phyloP scores from a whole-genome alignment of 2,797 vertebrate species.

The Remorina albescens region DNA sequence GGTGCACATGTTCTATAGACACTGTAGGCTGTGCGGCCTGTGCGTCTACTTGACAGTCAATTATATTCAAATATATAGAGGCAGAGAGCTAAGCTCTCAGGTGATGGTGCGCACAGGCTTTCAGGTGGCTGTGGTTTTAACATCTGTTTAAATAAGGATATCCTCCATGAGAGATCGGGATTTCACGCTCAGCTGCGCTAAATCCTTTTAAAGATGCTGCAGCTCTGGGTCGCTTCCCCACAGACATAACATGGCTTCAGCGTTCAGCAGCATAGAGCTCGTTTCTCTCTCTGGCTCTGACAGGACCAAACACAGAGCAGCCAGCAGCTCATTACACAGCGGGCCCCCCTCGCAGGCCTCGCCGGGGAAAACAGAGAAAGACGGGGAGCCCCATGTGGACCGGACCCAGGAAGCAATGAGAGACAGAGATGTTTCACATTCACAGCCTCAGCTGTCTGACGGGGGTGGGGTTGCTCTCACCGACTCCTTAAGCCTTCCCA shows the following conservation, averaged over 20 bases:
- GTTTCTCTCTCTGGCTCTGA: constrained; percentile 53
- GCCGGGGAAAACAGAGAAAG: constrained; percentile 35
- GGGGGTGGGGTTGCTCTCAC: not conserved
- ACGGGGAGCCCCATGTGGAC: constrained; percentile 62
- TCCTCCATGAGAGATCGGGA: constrained; percentile 64
- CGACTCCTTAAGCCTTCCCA: constrained; percentile 19
- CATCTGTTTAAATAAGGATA: constrained; percentile 70
- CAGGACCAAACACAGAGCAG: constrained; percentile 58
- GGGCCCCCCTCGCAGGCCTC: constrained; percentile 45
- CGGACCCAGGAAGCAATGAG: constrained; percentile 5
- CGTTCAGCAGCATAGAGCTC: constrained; percentile 26
- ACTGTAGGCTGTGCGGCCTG: not conserved
- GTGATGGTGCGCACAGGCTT: constrained; percentile 32
- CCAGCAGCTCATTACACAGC: constrained; percentile 67
- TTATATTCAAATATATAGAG: constrained; percentile 29
- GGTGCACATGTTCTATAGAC: not conserved
- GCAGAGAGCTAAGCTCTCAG: constrained; percentile 46
- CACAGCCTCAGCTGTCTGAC: constrained; percentile 13
- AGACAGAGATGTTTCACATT: constrained; percentile 5
- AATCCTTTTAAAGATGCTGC: constrained; percentile 77
- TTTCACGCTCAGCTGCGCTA: constrained; percentile 73
- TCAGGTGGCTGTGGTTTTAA: constrained; percentile 61
- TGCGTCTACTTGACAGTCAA: constrained; percentile 14
- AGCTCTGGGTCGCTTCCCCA: constrained; percentile 43
- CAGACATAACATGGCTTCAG: constrained; percentile 45